Conservation (phyloP, 2,888 invertebrate genomes). For the Tuberolachnus salignus region DNA sequence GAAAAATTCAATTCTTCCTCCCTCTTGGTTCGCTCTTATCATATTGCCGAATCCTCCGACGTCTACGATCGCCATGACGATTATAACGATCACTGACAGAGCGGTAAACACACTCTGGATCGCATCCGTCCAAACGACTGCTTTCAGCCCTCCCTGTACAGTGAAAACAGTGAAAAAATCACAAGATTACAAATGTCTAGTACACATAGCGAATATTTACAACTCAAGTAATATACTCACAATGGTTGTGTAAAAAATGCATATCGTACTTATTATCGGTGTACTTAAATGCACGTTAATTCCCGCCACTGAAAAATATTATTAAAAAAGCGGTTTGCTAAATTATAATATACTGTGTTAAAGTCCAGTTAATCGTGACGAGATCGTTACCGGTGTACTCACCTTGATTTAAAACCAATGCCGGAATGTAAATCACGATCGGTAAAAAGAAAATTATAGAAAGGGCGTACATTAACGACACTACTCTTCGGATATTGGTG, state of each 20-base stretch:
- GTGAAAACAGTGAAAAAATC: too few species aligned
- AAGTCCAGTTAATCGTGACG: background rate
- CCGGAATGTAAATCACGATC: constrained; percentile 86
- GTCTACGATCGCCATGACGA: constrained; percentile 70
- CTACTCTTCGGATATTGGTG: constrained; percentile 59
- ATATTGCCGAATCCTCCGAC: constrained; percentile 72
- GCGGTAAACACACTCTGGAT: constrained; percentile 78
- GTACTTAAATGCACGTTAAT: constrained; percentile 80
- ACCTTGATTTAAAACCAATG: constrained; percentile 84
- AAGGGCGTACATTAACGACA: constrained; percentile 58
- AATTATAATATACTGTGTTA: background rate
- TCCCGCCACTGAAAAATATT: constrained; percentile 74
- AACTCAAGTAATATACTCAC: constrained; percentile 70
- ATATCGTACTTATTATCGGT: constrained; percentile 80
- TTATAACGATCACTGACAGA: constrained; percentile 71
- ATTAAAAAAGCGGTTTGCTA: too few species aligned
- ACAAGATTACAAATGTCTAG: background rate
- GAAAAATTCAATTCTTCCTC: constrained; percentile 74
- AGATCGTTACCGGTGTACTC: constrained; percentile 58
- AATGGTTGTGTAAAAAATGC: constrained; percentile 89
- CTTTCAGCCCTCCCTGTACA: constrained; percentile 75
- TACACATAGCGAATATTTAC: background rate
- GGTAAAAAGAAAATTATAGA: constrained; percentile 73
- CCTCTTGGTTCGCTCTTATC: constrained; percentile 68
- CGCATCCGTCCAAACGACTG: constrained; percentile 82